Evolutionary conservation across 2,797 vertebrate genomes (phyloP), one percentile per base, ranked within the genome.

Genomic region (Poecilia gillii): DNA sequence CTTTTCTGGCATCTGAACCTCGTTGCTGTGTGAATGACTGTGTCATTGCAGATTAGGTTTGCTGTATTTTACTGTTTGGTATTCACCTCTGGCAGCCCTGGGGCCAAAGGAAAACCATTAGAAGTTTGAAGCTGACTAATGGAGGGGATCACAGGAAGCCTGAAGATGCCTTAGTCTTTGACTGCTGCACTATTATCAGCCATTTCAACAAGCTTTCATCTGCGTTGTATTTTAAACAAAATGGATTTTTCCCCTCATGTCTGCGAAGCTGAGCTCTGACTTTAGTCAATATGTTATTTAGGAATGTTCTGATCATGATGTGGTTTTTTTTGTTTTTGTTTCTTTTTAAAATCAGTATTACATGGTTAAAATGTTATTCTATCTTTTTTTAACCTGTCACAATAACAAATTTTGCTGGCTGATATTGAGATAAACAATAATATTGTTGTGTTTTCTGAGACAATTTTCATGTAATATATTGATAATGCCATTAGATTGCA

Each of bases 71-170:
- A 51, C 85, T 91, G 91, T 92, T 91, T 91, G 84, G 87, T 91
- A 85, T 92, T 86, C 83, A 85, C 91, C 89, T 91, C 90, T 89
- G 87, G 89, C 89, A 87, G 90, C 89, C 89, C 28, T 71, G 75
- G 87, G 90, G 87, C 91, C 88, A 80, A 89, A 87, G 90, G 92
- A 89, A 92, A 91, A 92, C 89, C 90, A 92, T 95, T 94, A 94
- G 83, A 83, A 78, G 90, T 92, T 87, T 94, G 88, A 92, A 93
- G 86, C 89, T 94, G 94, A 95, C 94, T 94, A 93, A 95, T 95
- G 91, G 89, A 79, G 76, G 84, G 79, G 89, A 91, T 94, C 90
- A 90, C 86, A 91, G 90, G 83, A 91, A 88, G 87, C 91, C 86
- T 92, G 82, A 85, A 90, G 88, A 88, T 89, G 78, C 90, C 90